Evolutionary conservation across 1,140 invertebrate genomes (phyloP).

Genomic region (Brachionus asplanchnoidis): DNA sequence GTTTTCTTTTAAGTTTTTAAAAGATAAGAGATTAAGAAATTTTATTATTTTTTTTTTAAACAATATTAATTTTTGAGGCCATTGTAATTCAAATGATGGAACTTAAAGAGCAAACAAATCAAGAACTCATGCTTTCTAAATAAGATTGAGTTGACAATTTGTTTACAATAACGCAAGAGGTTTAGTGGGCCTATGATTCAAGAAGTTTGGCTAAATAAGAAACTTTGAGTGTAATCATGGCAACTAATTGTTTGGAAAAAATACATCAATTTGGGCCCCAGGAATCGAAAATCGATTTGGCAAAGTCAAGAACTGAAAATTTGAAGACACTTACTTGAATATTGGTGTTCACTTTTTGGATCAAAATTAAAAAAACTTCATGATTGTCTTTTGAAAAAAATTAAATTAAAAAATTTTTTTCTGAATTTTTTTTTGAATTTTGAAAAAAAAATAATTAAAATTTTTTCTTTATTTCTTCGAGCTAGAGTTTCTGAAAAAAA

Average conservation of each 20-base stretch:
- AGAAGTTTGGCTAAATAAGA: background rate
- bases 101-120: background rate
- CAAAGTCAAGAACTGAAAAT: background rate
- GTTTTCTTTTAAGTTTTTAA: background rate
- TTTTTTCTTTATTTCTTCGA: background rate
- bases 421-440: background rate
- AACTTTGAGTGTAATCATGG: background rate
- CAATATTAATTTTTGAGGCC: too few species aligned
- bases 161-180: background rate
- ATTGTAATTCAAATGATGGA: background rate
- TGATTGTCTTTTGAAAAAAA: background rate
- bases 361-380: background rate
- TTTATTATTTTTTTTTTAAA: background rate
- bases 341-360: background rate
- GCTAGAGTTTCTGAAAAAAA: background rate
- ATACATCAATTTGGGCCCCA: background rate
- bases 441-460: background rate
- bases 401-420: background rate
- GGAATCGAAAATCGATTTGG: background rate
- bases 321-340: background rate
- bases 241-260: background rate
- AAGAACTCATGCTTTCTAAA: background rate
- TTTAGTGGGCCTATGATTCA: background rate
- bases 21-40: background rate
- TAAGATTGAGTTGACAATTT: background rate